These are phyloP conservation scores for Triplophysa siluroides DNA, from an alignment of 2,113 vertebrate genomes.

Conservation along the genomic window DNA sequence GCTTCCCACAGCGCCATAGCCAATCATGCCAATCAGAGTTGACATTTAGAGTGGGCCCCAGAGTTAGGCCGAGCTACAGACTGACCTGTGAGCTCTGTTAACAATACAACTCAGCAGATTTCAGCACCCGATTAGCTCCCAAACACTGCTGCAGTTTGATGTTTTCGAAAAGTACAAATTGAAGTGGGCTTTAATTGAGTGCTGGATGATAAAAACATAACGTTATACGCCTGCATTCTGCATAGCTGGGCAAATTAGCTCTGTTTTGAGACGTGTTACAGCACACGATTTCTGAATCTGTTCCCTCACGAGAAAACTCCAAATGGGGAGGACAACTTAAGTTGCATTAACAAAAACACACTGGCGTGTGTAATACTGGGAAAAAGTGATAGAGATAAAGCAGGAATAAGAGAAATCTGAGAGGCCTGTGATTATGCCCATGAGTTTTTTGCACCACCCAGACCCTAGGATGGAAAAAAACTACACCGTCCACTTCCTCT, in stretches of 20 bases:
- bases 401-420: conserved; percentile 59
- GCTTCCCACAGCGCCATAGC: conserved; percentile 55
- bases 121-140: conserved; percentile 21
- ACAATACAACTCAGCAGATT: conserved; percentile 37
- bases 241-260: neutral
- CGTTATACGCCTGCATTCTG: conserved; percentile 28
- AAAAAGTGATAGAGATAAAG: conserved; percentile 52
- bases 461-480: conserved; percentile 68
- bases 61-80: conserved; percentile 28
- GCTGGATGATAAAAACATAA: conserved; percentile 5
- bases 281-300: conserved; percentile 24
- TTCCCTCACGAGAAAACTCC: conserved; percentile 64
- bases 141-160: conserved; percentile 17
- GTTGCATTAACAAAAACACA: conserved; percentile 64
- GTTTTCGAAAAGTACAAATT: neutral
- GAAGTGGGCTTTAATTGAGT: conserved; percentile 1
- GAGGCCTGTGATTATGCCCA: conserved; percentile 64
- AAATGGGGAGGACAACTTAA: conserved; percentile 66
- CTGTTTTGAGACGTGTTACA: conserved; percentile 33
- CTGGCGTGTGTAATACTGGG: conserved; percentile 59
- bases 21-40: conserved; percentile 42
- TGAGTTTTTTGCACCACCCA: conserved; percentile 48
- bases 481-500: conserved; percentile 69
- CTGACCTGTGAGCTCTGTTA: conserved; percentile 35
- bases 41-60: conserved; percentile 29